Evolutionary conservation across 2,797 vertebrate species (phyloP), one percentile per base, ranked within the genome.

Genomic region (Hyperoplus lanceolatus): DNA sequence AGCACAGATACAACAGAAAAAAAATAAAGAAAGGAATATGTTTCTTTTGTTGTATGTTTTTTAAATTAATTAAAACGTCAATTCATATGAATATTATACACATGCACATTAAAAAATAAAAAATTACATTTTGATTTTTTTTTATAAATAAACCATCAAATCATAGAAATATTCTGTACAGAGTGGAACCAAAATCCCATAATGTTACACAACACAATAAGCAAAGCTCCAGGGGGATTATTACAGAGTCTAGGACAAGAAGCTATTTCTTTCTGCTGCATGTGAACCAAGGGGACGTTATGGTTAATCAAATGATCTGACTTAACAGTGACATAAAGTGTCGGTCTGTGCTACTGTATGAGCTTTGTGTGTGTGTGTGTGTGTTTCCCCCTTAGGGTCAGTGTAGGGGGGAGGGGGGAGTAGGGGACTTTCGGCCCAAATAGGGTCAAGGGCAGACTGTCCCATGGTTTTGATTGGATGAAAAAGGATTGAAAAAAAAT

Each of bases 401-500:
- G 74, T 46, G 29, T 77, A 43, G 64, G 68, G 61, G 78, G 73
- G n/a, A n/a, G n/a, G 29, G 87, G 75, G 29, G 73, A 43, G 64
- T 70, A 62, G 78, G 73, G 87, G 75, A 74, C 83, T 89, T 70
- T 82, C 71, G n/a, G 64, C 61, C 68, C 78, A 78, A 18, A 45
- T 59, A 83, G 83, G 83, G 87, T 90, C 90, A 93, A 93, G 91
- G 91, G 81, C 90, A 89, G 75, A 84, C 65, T 68, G 8, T 51
- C 70, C 51, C 79, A 73, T 29, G 7, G 60, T 57, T 42, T 60
- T 64, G 84, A 89, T 81, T 79, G 80, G 86, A 80, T 73, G 66
- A 87, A 85, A 86, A 65, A 74, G 83, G 80, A 14, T 59, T n/a
- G 72, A 66, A 59, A 78, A 90, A 59, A 29, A 29, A 29, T 29